Conservation (phyloP, 2,113 vertebrate species). For the Dinomys branickii region DNA sequence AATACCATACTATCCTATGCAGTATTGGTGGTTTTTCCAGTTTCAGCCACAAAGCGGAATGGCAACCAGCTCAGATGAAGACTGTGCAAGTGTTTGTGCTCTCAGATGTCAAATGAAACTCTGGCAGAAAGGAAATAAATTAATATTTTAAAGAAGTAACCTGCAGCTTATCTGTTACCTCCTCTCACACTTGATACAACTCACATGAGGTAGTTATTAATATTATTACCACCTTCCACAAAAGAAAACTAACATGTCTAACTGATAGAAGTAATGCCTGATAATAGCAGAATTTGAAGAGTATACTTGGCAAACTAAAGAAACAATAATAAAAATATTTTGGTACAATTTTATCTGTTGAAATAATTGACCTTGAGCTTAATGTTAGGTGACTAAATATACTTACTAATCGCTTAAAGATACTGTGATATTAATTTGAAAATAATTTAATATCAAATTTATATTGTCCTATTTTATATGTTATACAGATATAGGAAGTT, state of each 20-base stretch:
- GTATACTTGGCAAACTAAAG: not conserved
- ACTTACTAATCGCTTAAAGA: not conserved
- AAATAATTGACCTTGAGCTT: not conserved
- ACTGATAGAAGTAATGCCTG: not conserved
- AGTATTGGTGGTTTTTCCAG: not conserved
- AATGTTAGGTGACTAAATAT: slow-evolving; percentile 18
- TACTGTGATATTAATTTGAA: not conserved
- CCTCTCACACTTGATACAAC: not conserved
- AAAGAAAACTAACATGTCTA: not conserved
- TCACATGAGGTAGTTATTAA: not conserved
- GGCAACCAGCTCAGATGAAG: not conserved
- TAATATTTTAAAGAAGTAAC: not conserved
- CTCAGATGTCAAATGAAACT: not conserved
- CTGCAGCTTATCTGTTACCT: not conserved
- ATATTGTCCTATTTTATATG: not conserved
- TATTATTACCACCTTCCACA: not conserved
- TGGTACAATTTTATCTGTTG: not conserved
- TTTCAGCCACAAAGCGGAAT: not conserved
- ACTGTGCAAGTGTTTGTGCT: not conserved
- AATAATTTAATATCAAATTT: not conserved
- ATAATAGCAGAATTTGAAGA: not conserved
- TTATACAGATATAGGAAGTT: slow-evolving; percentile 10
- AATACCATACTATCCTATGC: not conserved
- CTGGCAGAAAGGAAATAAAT: not conserved
- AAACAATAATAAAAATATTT: not conserved